Conservation (phyloP, 2,113 vertebrate genomes). For the Semnornis frantzii region DNA sequence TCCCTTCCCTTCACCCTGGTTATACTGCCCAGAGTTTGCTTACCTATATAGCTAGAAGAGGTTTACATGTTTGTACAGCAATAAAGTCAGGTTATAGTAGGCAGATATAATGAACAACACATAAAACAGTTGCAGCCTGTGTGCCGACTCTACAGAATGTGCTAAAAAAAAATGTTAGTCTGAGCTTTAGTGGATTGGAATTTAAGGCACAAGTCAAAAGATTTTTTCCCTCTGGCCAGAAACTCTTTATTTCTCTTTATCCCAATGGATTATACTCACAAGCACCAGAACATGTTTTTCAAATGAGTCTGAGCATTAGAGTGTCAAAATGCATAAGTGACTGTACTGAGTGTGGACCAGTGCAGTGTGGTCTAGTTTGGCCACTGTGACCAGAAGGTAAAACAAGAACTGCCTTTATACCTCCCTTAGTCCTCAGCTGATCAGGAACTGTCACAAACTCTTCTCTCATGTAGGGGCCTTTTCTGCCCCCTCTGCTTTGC, state of each 20-base stretch:
- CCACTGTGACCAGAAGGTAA: background rate
- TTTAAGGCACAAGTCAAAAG: background rate
- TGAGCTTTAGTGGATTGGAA: background rate
- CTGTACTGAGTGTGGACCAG: background rate
- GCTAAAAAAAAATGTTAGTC: background rate
- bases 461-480: fast-evolving
- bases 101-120: background rate
- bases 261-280: background rate
- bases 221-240: background rate
- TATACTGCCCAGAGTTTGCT: background rate
- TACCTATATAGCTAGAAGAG: background rate
- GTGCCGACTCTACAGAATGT: background rate
- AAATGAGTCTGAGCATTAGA: background rate
- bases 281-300: background rate
- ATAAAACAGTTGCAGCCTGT: background rate
- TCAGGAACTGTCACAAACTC: background rate
- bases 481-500: background rate
- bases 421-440: background rate
- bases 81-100: background rate
- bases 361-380: fast-evolving
- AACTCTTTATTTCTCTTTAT: background rate
- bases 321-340: fast-evolving
- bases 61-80: slow-evolving; percentile 9
- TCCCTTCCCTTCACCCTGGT: background rate
- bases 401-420: background rate